Conservation (phyloP, 1,140 invertebrate genomes). For the Drosophila bifasciata region DNA sequence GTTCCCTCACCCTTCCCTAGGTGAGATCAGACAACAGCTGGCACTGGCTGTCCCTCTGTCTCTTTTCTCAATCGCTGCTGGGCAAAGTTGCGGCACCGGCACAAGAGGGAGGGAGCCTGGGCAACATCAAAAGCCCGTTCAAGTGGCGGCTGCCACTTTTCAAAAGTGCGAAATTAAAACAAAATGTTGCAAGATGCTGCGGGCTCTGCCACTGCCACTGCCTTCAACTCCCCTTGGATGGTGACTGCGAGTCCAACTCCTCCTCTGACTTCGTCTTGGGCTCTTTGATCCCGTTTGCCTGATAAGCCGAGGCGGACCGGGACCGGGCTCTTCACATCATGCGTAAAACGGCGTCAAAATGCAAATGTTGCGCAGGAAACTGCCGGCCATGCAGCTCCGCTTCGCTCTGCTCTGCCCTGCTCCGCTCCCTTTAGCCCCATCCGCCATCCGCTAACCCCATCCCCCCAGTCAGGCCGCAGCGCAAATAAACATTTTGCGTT, state of each 20-base stretch:
- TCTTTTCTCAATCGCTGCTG: background rate
- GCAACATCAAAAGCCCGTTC: constrained; percentile 74
- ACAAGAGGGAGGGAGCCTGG: constrained; percentile 27
- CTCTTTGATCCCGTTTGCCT: constrained; percentile 69
- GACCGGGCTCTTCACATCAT: constrained; percentile 59
- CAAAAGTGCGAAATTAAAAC: constrained; percentile 80
- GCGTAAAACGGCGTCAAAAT: constrained; percentile 80
- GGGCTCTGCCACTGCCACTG: constrained; percentile 33
- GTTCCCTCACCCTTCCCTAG: constrained; percentile 14
- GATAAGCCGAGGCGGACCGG: constrained; percentile 62
- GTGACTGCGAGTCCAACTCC: background rate
- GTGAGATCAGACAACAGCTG: constrained; percentile 15
- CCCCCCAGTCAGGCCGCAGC: constrained; percentile 42
- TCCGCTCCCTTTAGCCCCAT: background rate
- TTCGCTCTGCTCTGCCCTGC: background rate
- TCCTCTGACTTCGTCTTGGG: constrained; percentile 36
- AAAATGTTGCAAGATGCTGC: constrained; percentile 81
- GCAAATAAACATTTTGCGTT: constrained; percentile 79
- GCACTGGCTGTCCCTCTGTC: background rate
- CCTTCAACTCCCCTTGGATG: background rate
- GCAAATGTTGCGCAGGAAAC: constrained; percentile 76
- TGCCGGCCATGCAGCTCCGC: constrained; percentile 33
- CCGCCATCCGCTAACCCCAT: background rate
- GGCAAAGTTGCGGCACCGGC: constrained; percentile 3
- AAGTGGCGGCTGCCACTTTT: constrained; percentile 76